phyloP scores from a whole-genome alignment of 2,888 invertebrate genomes.

The Dryocosmus kuriphilus region DNA sequence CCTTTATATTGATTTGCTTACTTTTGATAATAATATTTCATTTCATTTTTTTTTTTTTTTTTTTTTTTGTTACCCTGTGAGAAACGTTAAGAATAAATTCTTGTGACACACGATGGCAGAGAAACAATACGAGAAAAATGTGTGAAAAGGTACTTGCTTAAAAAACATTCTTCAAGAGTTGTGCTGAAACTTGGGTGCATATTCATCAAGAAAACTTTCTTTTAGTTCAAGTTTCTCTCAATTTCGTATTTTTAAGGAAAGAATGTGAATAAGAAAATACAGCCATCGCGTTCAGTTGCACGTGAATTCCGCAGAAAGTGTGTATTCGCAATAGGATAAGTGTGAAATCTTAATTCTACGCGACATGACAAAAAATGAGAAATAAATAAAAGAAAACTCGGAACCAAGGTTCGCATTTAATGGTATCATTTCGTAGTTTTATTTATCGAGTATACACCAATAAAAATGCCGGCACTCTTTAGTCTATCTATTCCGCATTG shows the following conservation, averaged over 20 bases:
- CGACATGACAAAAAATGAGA: constrained; percentile 37
- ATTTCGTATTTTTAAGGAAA: neutral
- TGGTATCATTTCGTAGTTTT: constrained; percentile 47
- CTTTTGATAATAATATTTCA: constrained; percentile 69
- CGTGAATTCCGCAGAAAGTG: constrained; percentile 18
- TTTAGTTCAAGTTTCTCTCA: neutral
- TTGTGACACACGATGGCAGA: constrained; percentile 60
- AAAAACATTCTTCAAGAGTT: neutral
- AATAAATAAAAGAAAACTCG: constrained; percentile 40
- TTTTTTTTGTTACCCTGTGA: constrained; percentile 74
- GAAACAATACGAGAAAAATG: neutral
- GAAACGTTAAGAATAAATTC: constrained; percentile 67
- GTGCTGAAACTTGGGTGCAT: neutral
- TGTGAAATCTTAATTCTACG: constrained; percentile 34
- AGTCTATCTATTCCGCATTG: constrained; percentile 34
- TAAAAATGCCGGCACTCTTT: constrained; percentile 47
- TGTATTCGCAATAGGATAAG: constrained; percentile 23
- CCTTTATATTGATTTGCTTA: constrained; percentile 61
- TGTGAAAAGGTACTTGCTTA: neutral
- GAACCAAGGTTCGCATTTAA: constrained; percentile 36
- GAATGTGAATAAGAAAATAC: neutral
- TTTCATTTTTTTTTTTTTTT: constrained; percentile 56
- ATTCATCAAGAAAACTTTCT: neutral
- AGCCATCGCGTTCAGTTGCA: constrained; percentile 16
- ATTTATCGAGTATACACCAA: constrained; percentile 56